Conservation (phyloP, 35 echinoderm and acorn worm species). For the Chiridota heheva region DNA sequence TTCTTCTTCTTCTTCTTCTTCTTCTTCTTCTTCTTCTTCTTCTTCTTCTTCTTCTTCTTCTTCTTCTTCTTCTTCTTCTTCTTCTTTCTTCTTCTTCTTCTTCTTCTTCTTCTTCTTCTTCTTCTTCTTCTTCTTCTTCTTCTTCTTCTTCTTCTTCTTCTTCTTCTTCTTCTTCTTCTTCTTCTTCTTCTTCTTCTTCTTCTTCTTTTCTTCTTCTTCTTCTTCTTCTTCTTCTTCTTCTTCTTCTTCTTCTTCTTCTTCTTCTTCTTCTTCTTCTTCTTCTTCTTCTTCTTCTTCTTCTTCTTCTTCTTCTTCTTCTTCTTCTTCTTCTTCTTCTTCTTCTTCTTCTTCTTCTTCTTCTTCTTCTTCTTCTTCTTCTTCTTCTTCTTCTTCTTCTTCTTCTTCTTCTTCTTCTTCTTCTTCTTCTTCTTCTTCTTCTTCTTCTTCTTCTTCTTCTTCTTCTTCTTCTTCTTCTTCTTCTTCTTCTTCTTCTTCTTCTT, state of each 20-base stretch:
- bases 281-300: background rate
- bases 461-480: constrained; percentile 4
- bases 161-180: background rate
- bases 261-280: background rate
- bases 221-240: background rate
- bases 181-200: background rate
- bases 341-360: background rate
- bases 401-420: background rate
- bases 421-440: background rate
- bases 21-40: background rate
- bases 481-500: background rate
- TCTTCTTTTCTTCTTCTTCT: background rate
- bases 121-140: background rate
- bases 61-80: background rate
- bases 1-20: background rate
- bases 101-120: background rate
- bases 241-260: background rate
- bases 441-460: background rate
- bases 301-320: background rate
- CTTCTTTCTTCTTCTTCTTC: background rate
- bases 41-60: background rate
- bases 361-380: background rate
- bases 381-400: background rate
- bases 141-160: background rate
- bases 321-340: background rate